Percentiles rank a stretch among this genome's conserved stretches.
Evolutionary conservation across 2,797 vertebrate genomes (phyloP).

Genomic region (Sebastes steindachneri): DNA sequence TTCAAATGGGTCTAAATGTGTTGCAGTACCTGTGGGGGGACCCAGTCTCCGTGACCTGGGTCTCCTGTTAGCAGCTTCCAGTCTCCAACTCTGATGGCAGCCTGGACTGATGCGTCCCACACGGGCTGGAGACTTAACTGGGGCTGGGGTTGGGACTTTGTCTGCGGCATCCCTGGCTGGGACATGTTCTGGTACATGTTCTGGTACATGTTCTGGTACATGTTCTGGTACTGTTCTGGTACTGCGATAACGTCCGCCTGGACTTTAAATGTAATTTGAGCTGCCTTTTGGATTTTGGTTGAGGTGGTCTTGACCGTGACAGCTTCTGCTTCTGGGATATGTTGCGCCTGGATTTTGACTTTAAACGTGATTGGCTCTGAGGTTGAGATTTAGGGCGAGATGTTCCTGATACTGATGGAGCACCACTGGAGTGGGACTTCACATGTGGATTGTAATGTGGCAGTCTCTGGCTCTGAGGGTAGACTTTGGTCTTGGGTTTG

Average conservation of each 20-base stretch:
- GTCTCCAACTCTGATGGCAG: conserved; percentile 92
- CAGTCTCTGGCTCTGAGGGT: background rate
- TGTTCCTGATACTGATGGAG: background rate
- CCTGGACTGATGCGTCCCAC: conserved; percentile 94
- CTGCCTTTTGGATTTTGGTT: background rate
- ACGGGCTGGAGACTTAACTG: conserved; percentile 50
- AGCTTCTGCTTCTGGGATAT: conserved; percentile 19
- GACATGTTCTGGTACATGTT: conserved; percentile 50
- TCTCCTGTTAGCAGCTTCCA: conserved; percentile 97
- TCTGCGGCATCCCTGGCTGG: background rate
- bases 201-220: conserved; percentile 44
- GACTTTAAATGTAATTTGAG: conserved; percentile 13
- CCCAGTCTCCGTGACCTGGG: conserved; percentile 95
- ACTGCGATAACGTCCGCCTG: background rate
- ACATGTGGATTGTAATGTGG: background rate
- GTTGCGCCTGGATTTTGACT: conserved; percentile 28
- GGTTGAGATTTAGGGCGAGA: background rate
- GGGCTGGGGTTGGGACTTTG: background rate
- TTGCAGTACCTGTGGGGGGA: conserved; percentile 88
- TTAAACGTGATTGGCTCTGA: background rate
- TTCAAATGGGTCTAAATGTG: background rate
- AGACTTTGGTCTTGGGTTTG: conserved; percentile 22
- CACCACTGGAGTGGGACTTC: background rate
- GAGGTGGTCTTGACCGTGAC: background rate
- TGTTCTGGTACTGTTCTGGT: conserved; percentile 50